These are phyloP conservation scores for Acanthornis magna DNA, from an alignment of 2,797 vertebrate genomes.

Conservation along the genomic window DNA sequence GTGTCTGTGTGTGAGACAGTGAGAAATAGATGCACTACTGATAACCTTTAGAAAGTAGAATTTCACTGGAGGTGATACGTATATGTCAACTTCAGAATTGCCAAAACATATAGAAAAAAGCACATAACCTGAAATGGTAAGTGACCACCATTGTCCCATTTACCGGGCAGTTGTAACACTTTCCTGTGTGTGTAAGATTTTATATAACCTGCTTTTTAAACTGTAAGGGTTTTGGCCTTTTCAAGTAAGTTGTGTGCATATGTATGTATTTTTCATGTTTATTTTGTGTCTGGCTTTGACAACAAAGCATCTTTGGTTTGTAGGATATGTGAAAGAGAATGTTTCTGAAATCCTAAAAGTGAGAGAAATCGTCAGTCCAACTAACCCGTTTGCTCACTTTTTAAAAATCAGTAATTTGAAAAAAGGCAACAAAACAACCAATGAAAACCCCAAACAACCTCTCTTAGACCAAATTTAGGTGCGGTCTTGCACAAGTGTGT, in stretches of 20 bases:
- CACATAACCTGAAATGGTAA: not conserved
- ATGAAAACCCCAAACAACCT: not conserved
- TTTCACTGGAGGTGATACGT: not conserved
- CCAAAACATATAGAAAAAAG: not conserved
- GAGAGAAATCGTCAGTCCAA: not conserved
- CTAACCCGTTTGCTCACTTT: not conserved
- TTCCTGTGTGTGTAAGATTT: not conserved
- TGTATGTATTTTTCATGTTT: not conserved
- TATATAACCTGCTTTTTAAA: not conserved
- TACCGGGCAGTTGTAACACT: not conserved
- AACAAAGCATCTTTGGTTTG: not conserved
- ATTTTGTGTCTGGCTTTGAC: not conserved
- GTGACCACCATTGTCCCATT: not conserved
- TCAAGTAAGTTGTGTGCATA: not conserved
- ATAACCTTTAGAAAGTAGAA: not conserved
- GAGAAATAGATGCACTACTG: not conserved
- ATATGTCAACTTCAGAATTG: not conserved
- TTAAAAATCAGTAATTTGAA: not conserved
- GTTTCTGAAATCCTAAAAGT: not conserved
- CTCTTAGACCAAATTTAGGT: not conserved
- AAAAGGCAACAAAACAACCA: not conserved
- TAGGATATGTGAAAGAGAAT: not conserved
- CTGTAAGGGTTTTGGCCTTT: not conserved
- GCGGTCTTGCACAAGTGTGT: not conserved
- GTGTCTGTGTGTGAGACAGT: not conserved